These are phyloP conservation scores for Platichthys flesus DNA, from an alignment of 2,113 vertebrate genomes.

Conservation along the genomic window DNA sequence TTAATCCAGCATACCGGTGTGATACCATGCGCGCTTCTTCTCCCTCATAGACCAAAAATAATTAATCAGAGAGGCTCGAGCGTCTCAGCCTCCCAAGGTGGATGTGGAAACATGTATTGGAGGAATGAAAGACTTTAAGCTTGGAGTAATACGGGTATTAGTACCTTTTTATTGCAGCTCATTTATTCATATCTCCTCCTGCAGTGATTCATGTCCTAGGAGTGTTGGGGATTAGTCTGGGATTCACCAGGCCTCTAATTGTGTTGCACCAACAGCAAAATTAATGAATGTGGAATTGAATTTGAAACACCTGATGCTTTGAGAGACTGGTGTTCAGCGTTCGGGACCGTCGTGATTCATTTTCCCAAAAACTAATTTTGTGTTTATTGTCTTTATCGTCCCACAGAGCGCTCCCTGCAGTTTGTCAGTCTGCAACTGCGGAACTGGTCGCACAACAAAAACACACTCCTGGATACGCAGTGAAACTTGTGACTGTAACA, in stretches of 20 bases:
- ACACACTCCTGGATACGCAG: neutral
- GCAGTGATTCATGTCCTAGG: constrained; percentile 67
- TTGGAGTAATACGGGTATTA: constrained; percentile 71
- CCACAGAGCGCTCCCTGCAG: constrained; percentile 8
- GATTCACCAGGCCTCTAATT: constrained; percentile 66
- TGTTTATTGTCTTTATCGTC: constrained; percentile 33
- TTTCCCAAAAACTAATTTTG: constrained; percentile 35
- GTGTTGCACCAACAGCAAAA: constrained; percentile 66
- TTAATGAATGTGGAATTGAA: constrained; percentile 64
- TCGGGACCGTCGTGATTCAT: constrained; percentile 32
- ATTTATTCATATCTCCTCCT: constrained; percentile 70
- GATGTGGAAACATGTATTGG: constrained; percentile 47
- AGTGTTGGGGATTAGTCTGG: constrained; percentile 73
- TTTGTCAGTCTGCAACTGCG: constrained; percentile 17
- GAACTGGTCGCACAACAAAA: neutral
- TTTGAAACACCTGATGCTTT: constrained; percentile 56
- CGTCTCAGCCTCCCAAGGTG: constrained; percentile 36
- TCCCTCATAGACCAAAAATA: constrained; percentile 44
- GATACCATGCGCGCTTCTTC: constrained; percentile 11
- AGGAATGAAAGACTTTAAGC: constrained; percentile 51
- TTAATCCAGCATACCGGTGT: constrained; percentile 7
- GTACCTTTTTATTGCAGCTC: constrained; percentile 72
- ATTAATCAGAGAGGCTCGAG: constrained; percentile 47
- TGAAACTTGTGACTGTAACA: neutral
- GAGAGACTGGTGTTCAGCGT: constrained; percentile 8